phyloP scores from a whole-genome alignment of 2,888 invertebrate species.

The Diarsia mendica region DNA sequence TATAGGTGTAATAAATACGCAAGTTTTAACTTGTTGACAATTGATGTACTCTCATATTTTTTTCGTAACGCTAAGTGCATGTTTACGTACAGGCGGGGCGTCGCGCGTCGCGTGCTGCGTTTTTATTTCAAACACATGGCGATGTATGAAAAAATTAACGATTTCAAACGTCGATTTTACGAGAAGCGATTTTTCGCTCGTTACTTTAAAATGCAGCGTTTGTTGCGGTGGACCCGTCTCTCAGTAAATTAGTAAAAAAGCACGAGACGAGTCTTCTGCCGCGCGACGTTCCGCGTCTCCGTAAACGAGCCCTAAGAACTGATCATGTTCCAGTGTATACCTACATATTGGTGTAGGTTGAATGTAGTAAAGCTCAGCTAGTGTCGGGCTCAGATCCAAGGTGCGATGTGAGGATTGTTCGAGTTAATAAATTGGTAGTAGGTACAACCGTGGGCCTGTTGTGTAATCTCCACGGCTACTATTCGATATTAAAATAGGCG shows the following conservation, averaged over 20 bases:
- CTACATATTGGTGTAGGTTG: constrained; percentile 21
- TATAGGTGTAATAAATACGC: constrained; percentile 20
- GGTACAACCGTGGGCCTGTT: constrained; percentile 66
- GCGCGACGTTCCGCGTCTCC: no score
- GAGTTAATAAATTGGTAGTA: constrained; percentile 65
- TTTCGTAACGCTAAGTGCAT: constrained; percentile 2
- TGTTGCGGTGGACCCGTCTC: no score
- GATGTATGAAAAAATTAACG: no score
- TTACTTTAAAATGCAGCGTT: no score
- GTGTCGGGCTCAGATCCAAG: constrained; percentile 61
- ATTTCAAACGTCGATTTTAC: no score
- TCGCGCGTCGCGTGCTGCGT: no score
- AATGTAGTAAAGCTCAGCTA: constrained; percentile 70
- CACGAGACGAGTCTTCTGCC: no score
- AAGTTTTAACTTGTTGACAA: constrained; percentile 17
- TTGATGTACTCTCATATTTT: constrained; percentile 22
- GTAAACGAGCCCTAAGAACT: constrained; percentile 10
- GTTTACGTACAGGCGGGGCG: no score
- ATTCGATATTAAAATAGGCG: constrained; percentile 66
- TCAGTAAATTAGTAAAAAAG: no score
- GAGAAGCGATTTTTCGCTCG: no score
- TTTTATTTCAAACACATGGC: no score
- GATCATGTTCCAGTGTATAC: constrained; percentile 21
- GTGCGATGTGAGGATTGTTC: constrained; percentile 68
- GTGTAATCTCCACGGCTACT: constrained; percentile 61